Evolutionary conservation across 1,140 invertebrate species (phyloP).

Genomic region (Drosophila eugracilis): DNA sequence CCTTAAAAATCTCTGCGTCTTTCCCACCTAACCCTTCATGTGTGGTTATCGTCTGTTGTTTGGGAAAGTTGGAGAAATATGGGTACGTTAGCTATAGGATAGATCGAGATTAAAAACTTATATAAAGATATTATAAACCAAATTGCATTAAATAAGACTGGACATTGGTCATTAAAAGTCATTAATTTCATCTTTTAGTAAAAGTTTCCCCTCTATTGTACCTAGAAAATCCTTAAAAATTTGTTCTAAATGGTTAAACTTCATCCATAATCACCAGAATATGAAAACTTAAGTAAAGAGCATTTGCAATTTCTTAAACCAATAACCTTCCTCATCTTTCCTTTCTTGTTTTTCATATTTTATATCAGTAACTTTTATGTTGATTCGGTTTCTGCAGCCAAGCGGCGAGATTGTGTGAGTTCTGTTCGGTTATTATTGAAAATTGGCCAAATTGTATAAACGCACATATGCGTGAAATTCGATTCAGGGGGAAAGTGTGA

Average conservation of each 20-base stretch:
- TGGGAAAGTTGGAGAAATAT: not conserved
- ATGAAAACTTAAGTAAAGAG: not conserved
- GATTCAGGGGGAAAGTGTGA: constrained; percentile 56
- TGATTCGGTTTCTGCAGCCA: constrained; percentile 62
- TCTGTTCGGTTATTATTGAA: constrained; percentile 75
- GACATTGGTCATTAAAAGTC: too few relatives aligned
- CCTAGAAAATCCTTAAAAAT: too few relatives aligned
- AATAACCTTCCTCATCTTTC: not conserved
- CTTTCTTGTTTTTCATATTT: constrained; percentile 54
- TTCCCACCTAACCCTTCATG: constrained; percentile 36
- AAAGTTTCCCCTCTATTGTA: too few relatives aligned
- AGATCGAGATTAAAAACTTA: too few relatives aligned
- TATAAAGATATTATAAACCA: too few relatives aligned
- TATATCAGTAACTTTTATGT: constrained; percentile 65
- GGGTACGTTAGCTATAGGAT: constrained; percentile 1
- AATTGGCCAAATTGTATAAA: constrained; percentile 84
- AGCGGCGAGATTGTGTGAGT: constrained; percentile 37
- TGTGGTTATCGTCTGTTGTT: constrained; percentile 1
- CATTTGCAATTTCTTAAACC: not conserved
- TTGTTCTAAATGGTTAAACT: too few relatives aligned
- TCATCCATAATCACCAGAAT: too few relatives aligned
- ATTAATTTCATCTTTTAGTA: too few relatives aligned
- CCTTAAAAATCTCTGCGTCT: constrained; percentile 43
- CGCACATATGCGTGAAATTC: constrained; percentile 84
- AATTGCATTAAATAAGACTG: too few relatives aligned